Base-by-base conservation (phyloP, 2,888 invertebrate genomes). In the Caenorhabditis sp. region DNA sequence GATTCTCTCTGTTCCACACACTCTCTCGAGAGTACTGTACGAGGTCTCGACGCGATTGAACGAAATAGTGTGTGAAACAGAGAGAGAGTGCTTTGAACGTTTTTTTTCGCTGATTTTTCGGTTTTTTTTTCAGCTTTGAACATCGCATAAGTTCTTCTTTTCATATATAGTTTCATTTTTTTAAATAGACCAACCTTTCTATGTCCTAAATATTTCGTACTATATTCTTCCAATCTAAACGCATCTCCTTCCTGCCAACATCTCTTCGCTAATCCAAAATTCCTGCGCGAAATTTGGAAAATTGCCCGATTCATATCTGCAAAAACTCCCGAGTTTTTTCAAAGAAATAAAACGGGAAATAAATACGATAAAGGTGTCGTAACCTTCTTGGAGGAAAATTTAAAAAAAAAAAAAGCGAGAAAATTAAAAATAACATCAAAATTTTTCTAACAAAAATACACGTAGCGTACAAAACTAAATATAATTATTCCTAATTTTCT, bases 201-300 rank as follows among this genome's bases (percentile, higher is more conserved):
- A 64, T 86, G 65, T 25, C 86, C 84, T 50, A 87, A 76, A 65
- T 87, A 87, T 70, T 87, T 87, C 59, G 78, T 63, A 54, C 79
- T 75, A 70, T 81, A 87, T 68, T 87, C 87, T 17, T 72, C 70
- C 63, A 87, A 77, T 38, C 85, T 73, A 71, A 87, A 87, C 25
- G 84, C 81, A 67, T 87, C 86, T 14, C 76, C 70, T 21, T 68
- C 69, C 10, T 31, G 31, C 31, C 31, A 31, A 43, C 43, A 43
- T 43, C 17, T 43, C 14, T 17, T 10, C 12, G 43, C 43, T 14
- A 43, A 14, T 12, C 17, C 56, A 5, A 52, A 61, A 25, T 43
- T 43, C 43, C 64, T 52, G 53, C 72, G 64, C 7, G 66, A 58
- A 52, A 64, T 64, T 57, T 43, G 26, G 27, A 69, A 59, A 27